Evolutionary conservation across 1,140 invertebrate genomes (phyloP).

Genomic region (Lasioglossum baleicum): DNA sequence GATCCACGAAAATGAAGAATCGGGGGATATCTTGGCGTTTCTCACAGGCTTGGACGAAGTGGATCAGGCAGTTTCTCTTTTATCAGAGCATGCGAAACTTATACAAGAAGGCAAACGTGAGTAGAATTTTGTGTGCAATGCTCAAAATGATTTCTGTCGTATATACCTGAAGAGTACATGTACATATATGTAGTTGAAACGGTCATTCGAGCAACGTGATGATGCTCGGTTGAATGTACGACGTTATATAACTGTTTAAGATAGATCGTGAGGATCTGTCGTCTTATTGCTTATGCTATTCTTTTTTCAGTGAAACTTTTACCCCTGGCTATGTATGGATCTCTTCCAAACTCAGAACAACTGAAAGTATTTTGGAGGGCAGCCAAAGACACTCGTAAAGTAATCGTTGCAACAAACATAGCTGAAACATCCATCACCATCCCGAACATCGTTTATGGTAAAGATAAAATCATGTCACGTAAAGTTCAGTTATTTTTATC

Average conservation of each 20-base stretch:
- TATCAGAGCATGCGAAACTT: constrained; percentile 84
- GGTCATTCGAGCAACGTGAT: neutral
- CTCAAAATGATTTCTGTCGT: neutral
- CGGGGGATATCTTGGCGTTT: constrained; percentile 95
- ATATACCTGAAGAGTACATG: neutral
- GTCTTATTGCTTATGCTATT: constrained; percentile 30
- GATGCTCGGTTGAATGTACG: neutral
- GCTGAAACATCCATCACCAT: constrained; percentile 96
- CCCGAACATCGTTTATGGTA: constrained; percentile 93
- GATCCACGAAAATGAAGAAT: constrained; percentile 90
- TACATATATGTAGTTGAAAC: neutral
- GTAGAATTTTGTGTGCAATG: constrained; percentile 47
- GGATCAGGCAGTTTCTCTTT: constrained; percentile 84
- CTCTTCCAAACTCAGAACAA: constrained; percentile 90
- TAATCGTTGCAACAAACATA: constrained; percentile 97
- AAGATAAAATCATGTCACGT: neutral
- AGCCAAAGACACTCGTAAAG: constrained; percentile 89
- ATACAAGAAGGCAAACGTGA: constrained; percentile 79
- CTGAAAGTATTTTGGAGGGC: constrained; percentile 92
- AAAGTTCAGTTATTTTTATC: neutral
- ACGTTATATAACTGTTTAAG: constrained; percentile 2
- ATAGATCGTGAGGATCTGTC: constrained; percentile 4
- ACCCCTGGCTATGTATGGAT: constrained; percentile 96
- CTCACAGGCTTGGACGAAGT: constrained; percentile 97
- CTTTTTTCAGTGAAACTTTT: constrained; percentile 83